Conservation (phyloP, 23 tunicate genomes). For the Ciona savignyi region DNA sequence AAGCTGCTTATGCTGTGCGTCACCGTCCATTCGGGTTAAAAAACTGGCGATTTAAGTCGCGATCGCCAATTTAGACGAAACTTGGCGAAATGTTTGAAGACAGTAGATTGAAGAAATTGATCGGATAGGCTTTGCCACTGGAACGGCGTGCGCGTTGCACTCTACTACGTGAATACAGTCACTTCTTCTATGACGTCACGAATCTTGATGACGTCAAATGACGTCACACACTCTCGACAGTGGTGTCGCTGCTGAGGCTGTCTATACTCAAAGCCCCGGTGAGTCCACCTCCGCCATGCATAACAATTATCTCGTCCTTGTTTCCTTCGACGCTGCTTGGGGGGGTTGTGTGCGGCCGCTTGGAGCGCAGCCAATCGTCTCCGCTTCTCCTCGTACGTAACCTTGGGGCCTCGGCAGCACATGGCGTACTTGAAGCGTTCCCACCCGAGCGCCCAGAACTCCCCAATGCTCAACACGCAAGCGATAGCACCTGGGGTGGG, state of each 20-base stretch:
- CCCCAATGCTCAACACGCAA: constrained; percentile 62
- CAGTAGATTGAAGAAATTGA: too few species aligned
- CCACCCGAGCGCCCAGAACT: constrained; percentile 85
- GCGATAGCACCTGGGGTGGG: constrained; percentile 56
- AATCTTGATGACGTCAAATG: too few species aligned
- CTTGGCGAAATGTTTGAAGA: too few species aligned
- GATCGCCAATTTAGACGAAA: too few species aligned
- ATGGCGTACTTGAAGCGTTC: constrained; percentile 48
- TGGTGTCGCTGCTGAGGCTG: constrained; percentile 86
- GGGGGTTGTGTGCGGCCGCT: background rate
- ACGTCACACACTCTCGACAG: constrained; percentile 87
- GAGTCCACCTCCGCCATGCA: constrained; percentile 12
- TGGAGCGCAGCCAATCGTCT: constrained; percentile 31
- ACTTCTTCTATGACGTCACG: constrained; percentile 10
- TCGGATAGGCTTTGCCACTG: background rate
- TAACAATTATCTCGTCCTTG: constrained; percentile 24
- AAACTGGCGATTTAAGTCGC: too few species aligned
- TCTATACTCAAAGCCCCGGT: constrained; percentile 45
- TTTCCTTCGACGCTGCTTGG: constrained; percentile 4
- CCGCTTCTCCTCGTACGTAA: constrained; percentile 66
- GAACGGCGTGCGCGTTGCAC: constrained; percentile 3
- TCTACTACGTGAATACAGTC: constrained; percentile 2
- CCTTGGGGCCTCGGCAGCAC: constrained; percentile 48
- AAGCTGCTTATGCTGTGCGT: too few species aligned
- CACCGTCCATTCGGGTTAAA: too few species aligned